Percentiles rank a stretch among this genome's conserved stretches.
Conservation (phyloP, 1,140 invertebrate genomes). For the Leptinotarsa undecemlineata region DNA sequence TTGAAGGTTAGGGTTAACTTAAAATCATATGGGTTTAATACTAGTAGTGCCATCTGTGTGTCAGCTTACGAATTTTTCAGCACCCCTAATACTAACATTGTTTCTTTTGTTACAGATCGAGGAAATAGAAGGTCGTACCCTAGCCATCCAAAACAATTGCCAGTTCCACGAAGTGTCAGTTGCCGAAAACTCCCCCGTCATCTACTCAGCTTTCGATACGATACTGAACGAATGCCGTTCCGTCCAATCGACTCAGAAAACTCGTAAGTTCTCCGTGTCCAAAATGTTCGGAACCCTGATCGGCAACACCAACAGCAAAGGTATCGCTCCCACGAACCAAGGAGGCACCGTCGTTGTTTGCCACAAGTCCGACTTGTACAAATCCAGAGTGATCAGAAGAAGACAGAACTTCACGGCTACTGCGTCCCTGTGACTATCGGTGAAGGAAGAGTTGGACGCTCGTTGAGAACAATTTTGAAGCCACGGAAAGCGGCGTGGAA, state of each 20-base stretch:
- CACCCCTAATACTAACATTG: too few species aligned
- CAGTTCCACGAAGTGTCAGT: constrained; percentile 77
- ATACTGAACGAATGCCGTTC: constrained; percentile 68
- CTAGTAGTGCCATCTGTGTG: too few species aligned
- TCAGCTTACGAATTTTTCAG: too few species aligned
- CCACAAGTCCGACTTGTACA: constrained; percentile 63
- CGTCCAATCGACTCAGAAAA: constrained; percentile 59
- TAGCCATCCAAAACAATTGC: constrained; percentile 67
- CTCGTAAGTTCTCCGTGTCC: constrained; percentile 74
- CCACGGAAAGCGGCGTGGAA: neutral
- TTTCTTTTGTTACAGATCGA: constrained; percentile 62
- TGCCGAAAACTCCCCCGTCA: constrained; percentile 72
- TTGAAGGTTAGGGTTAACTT: too few species aligned
- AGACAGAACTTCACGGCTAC: constrained; percentile 62
- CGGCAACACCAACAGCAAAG: constrained; percentile 58
- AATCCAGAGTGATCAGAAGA: constrained; percentile 59
- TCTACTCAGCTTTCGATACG: constrained; percentile 71
- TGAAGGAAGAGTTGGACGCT: constrained; percentile 44
- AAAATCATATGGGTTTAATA: too few species aligned
- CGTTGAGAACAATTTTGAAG: constrained; percentile 32
- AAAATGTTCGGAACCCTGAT: constrained; percentile 80
- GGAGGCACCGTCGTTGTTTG: constrained; percentile 63
- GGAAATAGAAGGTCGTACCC: constrained; percentile 68
- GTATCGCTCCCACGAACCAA: constrained; percentile 50
- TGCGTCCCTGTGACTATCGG: constrained; percentile 61